These are phyloP conservation scores for Acrobasis repandana DNA, from an alignment of 2,888 invertebrate genomes.

Conservation along the genomic window DNA sequence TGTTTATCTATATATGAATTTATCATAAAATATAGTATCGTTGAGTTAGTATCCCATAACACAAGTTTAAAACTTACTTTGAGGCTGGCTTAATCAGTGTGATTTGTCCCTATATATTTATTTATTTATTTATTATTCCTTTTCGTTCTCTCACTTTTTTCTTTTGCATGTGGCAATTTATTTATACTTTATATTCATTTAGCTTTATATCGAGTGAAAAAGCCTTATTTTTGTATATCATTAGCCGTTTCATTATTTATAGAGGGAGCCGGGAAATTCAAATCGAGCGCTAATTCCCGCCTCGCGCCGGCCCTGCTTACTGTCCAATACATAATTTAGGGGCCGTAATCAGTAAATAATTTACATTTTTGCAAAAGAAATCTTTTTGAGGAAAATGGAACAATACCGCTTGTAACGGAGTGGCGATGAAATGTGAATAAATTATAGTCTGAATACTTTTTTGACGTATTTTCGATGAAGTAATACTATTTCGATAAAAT, in stretches of 20 bases:
- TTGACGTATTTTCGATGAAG: background rate
- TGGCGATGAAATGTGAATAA: slow-evolving; percentile 1
- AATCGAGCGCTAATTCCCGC: slow-evolving; percentile 33
- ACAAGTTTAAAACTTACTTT: too few species aligned
- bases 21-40: too few species aligned
- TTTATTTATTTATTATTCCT: too few species aligned
- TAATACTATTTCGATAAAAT: too few species aligned
- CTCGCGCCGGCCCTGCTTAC: slow-evolving; percentile 22
- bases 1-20: too few species aligned
- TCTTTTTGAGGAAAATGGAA: slow-evolving; percentile 1
- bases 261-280: slow-evolving; percentile 31
- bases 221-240: background rate
- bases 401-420: slow-evolving; percentile 3
- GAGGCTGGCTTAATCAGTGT: too few species aligned
- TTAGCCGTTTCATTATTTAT: slow-evolving; percentile 37
- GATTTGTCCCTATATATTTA: too few species aligned
- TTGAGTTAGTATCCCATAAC: too few species aligned
- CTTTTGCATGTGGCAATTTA: too few species aligned
- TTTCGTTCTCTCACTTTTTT: too few species aligned
- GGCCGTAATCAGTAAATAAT: slow-evolving; percentile 15
- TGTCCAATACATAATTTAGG: slow-evolving; percentile 22
- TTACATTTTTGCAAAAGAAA: slow-evolving; percentile 11
- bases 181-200: background rate
- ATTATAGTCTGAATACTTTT: background rate
- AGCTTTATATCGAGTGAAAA: background rate